Conservation (phyloP, 2,888 invertebrate species). For the Ophion slaviceki region DNA sequence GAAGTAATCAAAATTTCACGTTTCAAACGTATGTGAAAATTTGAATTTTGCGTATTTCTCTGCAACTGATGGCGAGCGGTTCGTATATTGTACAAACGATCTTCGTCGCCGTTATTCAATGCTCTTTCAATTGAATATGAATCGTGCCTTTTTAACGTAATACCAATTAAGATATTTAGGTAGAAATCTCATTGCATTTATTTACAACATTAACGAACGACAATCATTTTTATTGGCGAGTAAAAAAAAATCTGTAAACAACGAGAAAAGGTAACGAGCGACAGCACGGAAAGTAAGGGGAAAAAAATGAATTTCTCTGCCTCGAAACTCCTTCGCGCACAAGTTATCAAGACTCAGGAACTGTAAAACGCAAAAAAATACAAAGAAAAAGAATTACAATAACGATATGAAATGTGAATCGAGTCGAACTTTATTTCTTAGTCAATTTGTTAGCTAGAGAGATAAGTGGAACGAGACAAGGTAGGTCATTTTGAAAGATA, state of each 20-base stretch:
- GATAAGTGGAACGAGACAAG: constrained; percentile 60
- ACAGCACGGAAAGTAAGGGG: neutral
- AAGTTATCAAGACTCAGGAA: neutral
- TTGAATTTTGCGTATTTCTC: neutral
- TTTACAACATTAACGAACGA: constrained; percentile 29
- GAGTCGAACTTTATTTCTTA: constrained; percentile 16
- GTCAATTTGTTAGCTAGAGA: neutral
- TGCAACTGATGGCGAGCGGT: neutral
- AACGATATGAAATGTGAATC: neutral
- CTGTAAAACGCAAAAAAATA: constrained; percentile 4
- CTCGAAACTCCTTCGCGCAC: neutral
- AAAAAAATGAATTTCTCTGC: neutral
- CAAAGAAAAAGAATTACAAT: constrained; percentile 12
- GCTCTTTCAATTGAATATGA: constrained; percentile 13
- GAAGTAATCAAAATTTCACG: neutral
- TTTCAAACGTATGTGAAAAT: neutral
- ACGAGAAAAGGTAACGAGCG: neutral
- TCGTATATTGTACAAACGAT: constrained; percentile 29
- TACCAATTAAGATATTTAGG: constrained; percentile 38
- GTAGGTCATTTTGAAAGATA: constrained; percentile 68
- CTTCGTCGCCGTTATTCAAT: neutral
- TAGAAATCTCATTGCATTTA: constrained; percentile 51
- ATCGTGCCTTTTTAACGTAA: constrained; percentile 52
- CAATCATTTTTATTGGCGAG: constrained; percentile 33
- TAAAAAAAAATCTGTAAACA: neutral